phyloP scores from a whole-genome alignment of 2,888 invertebrate genomes.

The Callimorpha dominula region DNA sequence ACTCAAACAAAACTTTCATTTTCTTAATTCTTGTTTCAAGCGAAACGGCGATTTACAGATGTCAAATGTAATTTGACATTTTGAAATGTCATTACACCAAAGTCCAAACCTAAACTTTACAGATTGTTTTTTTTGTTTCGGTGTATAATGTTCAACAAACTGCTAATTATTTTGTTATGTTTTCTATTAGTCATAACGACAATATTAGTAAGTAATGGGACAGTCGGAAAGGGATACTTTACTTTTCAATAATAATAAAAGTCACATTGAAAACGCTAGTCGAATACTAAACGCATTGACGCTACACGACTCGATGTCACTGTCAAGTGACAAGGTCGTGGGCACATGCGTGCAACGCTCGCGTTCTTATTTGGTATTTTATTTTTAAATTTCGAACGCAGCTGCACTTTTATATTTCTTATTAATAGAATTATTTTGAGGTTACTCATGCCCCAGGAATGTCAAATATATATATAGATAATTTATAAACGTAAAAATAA shows the following conservation, averaged over 20 bases:
- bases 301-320: conserved; percentile 36
- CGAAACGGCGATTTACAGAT: neutral
- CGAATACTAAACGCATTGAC: conserved; percentile 19
- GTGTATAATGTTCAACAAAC: neutral
- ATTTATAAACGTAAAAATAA: neutral
- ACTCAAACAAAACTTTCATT: conserved; percentile 4
- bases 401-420: conserved; percentile 39
- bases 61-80: conserved; percentile 1
- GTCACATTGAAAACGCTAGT: conserved; percentile 10
- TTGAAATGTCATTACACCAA: conserved; percentile 11
- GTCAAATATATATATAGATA: conserved; percentile 11
- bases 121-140: neutral
- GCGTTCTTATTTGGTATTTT: conserved; percentile 54
- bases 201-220: neutral
- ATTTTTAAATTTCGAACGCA: conserved; percentile 53
- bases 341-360: conserved; percentile 57
- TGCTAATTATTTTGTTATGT: neutral
- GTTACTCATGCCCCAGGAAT: neutral
- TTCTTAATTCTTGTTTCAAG: neutral
- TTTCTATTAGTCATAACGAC: neutral
- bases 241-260: conserved; percentile 24
- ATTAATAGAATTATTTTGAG: conserved; percentile 19
- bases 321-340: conserved; percentile 73
- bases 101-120: neutral
- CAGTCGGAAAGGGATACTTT: neutral